A percentile compares a stretch with the other conserved stretches of the same genome.
Conservation (phyloP, 2,797 vertebrate species). For the Trachops cirrhosus region DNA sequence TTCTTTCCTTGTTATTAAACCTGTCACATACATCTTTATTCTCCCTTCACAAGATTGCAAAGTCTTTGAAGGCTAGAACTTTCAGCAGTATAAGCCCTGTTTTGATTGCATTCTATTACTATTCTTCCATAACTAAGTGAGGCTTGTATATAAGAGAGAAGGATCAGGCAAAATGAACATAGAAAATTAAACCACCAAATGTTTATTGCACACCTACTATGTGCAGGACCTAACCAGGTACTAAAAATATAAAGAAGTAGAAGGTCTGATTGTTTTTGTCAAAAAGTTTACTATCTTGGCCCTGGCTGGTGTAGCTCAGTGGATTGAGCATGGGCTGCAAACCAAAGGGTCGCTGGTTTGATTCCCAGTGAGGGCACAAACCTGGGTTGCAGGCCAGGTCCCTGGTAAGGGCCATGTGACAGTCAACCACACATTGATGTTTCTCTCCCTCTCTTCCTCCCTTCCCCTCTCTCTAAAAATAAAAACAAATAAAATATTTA, state of each 20-base stretch:
- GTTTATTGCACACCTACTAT: background rate
- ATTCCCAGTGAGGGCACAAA: too few relatives aligned
- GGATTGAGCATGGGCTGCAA: too few relatives aligned
- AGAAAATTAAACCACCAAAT: background rate
- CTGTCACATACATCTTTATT: background rate
- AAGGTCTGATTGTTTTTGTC: background rate
- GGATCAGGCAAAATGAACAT: background rate
- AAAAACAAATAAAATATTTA: too few relatives aligned
- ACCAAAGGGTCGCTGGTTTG: too few relatives aligned
- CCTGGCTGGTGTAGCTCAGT: too few relatives aligned
- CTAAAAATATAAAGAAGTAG: background rate
- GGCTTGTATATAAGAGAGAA: background rate
- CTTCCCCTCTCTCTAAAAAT: too few relatives aligned
- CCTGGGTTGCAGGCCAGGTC: too few relatives aligned
- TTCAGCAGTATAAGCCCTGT: background rate
- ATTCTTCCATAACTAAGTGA: background rate
- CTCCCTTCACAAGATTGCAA: background rate
- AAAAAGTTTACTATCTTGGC: background rate
- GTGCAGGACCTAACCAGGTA: background rate
- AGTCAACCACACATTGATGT: too few relatives aligned
- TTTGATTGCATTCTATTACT: background rate
- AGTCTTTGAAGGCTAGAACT: background rate
- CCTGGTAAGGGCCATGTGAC: too few relatives aligned
- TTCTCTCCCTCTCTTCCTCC: too few relatives aligned
- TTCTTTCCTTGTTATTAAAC: background rate